A percentile compares a stretch with the other conserved stretches of the same genome.
These are phyloP conservation scores for Grallaria varia DNA, from an alignment of 2,113 vertebrate species.

Conservation along the genomic window DNA sequence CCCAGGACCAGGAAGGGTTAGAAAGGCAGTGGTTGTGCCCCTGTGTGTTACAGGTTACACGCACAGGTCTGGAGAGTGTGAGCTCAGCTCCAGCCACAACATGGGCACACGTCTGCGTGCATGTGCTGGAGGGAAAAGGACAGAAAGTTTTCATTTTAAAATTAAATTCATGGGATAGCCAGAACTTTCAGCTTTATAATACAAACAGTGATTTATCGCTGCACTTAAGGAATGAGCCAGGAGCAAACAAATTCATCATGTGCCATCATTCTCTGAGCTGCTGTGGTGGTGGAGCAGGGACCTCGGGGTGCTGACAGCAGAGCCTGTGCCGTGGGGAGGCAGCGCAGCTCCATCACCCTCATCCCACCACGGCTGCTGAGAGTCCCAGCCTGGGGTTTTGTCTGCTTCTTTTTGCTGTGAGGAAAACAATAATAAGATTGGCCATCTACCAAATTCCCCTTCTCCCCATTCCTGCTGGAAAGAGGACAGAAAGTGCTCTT, in stretches of 20 bases:
- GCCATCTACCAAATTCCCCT: background rate
- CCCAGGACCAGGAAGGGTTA: background rate
- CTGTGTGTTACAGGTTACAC: background rate
- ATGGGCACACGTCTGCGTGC: accelerated
- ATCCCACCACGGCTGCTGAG: accelerated
- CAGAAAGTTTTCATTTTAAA: background rate
- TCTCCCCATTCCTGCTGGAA: background rate
- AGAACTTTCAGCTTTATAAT: constrained; percentile 27
- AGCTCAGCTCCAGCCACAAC: background rate
- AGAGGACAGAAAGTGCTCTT: background rate
- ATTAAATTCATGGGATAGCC: background rate
- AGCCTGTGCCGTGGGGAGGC: accelerated
- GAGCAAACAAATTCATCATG: background rate
- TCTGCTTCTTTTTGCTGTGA: background rate
- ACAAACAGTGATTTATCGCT: constrained; percentile 19
- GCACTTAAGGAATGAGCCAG: constrained; percentile 8
- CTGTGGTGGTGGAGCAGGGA: accelerated
- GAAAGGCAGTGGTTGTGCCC: background rate
- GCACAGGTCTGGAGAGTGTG: background rate
- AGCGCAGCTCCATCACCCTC: background rate
- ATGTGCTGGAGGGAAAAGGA: background rate
- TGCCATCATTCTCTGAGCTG: background rate
- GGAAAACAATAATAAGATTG: background rate
- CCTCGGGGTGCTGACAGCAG: accelerated
- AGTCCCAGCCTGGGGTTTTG: background rate